These are phyloP conservation scores for Mimachlamys varia DNA, from an alignment of 2,888 invertebrate genomes.

Conservation along the genomic window DNA sequence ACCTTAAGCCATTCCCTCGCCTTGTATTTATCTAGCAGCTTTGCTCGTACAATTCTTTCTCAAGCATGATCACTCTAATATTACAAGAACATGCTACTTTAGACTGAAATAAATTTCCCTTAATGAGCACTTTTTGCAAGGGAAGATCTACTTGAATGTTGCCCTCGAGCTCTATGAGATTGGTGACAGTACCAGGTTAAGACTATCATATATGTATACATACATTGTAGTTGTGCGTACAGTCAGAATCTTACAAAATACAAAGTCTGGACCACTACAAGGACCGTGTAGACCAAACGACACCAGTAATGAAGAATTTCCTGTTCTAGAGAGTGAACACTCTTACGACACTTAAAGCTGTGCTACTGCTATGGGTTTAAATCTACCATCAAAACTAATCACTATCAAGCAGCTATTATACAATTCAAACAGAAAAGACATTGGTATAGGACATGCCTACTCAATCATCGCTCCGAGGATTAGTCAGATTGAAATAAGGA, in stretches of 20 bases:
- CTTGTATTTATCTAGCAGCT: background rate
- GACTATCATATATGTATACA: no score
- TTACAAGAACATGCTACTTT: background rate
- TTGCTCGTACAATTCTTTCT: background rate
- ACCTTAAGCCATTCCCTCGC: background rate
- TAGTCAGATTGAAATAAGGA: background rate
- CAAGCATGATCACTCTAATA: background rate
- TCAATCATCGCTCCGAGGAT: background rate
- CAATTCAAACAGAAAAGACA: background rate
- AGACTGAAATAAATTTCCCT: background rate
- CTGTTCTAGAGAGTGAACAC: background rate
- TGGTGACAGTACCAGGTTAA: background rate
- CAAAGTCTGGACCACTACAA: background rate
- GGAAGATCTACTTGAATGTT: background rate
- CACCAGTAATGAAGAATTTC: background rate
- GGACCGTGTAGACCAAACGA: background rate
- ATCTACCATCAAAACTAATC: background rate
- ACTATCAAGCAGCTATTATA: background rate
- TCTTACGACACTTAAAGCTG: background rate
- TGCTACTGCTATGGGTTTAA: background rate
- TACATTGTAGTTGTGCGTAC: no score
- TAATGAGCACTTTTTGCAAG: background rate
- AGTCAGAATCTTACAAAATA: background rate
- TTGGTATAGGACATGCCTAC: background rate
- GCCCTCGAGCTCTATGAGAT: background rate